Conservation (phyloP, 2,888 invertebrate genomes). For the Colostygia pectinataria region DNA sequence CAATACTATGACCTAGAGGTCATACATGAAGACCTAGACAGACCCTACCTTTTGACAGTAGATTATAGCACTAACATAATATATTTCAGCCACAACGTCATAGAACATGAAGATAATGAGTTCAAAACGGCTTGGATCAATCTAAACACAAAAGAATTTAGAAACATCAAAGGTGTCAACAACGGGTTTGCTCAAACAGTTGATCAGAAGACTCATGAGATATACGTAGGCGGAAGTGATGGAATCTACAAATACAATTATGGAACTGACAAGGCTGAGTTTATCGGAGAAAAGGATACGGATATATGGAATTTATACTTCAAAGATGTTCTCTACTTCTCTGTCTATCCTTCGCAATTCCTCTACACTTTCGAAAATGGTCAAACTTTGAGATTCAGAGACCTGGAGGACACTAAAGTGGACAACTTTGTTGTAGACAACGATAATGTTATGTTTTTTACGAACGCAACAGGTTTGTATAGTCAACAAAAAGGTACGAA, state of each 20-base stretch:
- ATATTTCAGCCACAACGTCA: slow-evolving; percentile 62
- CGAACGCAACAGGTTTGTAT: slow-evolving; percentile 61
- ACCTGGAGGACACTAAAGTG: slow-evolving; percentile 67
- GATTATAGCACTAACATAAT: slow-evolving; percentile 58
- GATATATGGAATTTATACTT: slow-evolving; percentile 64
- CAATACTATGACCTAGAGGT: slow-evolving; percentile 52
- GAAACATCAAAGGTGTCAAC: slow-evolving; percentile 47
- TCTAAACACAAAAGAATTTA: slow-evolving; percentile 56
- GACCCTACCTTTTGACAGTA: slow-evolving; percentile 58
- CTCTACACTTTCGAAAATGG: slow-evolving; percentile 53
- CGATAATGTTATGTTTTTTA: slow-evolving; percentile 55
- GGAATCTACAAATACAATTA: slow-evolving; percentile 65
- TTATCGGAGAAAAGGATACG: slow-evolving; percentile 44
- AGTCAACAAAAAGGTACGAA: slow-evolving; percentile 57
- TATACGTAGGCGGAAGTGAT: slow-evolving; percentile 62
- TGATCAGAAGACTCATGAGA: slow-evolving; percentile 51
- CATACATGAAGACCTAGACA: slow-evolving; percentile 51
- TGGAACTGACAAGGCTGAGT: slow-evolving; percentile 49
- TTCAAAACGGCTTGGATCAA: slow-evolving; percentile 57
- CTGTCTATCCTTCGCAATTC: slow-evolving; percentile 59
- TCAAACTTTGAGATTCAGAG: slow-evolving; percentile 46
- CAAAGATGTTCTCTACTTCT: slow-evolving; percentile 59
- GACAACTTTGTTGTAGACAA: slow-evolving; percentile 63
- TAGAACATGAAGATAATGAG: slow-evolving; percentile 42
- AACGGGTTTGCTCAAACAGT: slow-evolving; percentile 67